phyloP scores from a whole-genome alignment of 2,797 vertebrate species.

The Zalophus californianus region DNA sequence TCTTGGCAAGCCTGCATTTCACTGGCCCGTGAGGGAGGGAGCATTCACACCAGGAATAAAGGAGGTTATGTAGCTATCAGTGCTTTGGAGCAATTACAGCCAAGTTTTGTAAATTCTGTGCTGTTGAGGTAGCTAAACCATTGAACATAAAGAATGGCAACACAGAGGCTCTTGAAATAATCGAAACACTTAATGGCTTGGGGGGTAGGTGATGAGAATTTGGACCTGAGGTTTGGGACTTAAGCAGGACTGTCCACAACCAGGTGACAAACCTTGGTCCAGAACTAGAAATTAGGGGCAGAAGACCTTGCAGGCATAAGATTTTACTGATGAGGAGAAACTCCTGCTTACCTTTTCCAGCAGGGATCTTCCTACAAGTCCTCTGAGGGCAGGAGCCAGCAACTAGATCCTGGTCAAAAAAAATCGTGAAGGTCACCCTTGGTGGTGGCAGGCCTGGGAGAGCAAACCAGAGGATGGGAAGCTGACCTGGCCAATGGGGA shows the following conservation, averaged over 20 bases:
- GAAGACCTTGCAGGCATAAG: not conserved
- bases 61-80: not conserved
- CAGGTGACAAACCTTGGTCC: not conserved
- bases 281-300: not conserved
- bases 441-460: not conserved
- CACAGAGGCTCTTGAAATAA: not conserved
- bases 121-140: not conserved
- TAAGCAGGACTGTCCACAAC: not conserved
- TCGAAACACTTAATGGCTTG: not conserved
- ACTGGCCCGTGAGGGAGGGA: not conserved
- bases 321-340: conserved; percentile 2
- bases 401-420: not conserved
- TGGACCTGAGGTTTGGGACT: not conserved
- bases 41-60: not conserved
- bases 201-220: not conserved
- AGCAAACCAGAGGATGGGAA: not conserved
- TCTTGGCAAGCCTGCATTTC: conserved; percentile 5
- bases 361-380: not conserved
- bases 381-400: not conserved
- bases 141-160: not conserved
- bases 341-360: not conserved
- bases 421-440: not conserved
- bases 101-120: not conserved
- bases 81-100: not conserved
- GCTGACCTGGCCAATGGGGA: not conserved